Evolutionary conservation across 2,888 invertebrate species (phyloP).

Genomic region (Nezara viridula): DNA sequence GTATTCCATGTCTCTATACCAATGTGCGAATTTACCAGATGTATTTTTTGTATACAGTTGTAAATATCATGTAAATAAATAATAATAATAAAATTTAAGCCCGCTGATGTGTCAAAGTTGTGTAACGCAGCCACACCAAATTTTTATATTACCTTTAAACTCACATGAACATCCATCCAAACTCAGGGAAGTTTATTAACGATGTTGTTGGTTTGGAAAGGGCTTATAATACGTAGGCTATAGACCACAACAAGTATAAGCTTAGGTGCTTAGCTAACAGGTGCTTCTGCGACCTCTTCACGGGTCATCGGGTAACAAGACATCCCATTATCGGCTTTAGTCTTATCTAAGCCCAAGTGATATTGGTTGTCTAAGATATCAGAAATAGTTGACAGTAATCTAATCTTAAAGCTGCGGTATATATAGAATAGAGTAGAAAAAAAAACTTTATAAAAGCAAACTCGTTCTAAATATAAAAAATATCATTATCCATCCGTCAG

Average conservation of each 20-base stretch:
- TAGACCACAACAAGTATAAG: background rate
- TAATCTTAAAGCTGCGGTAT: background rate
- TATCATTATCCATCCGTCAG: too few species aligned
- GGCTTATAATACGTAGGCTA: background rate
- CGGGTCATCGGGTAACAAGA: constrained; percentile 7
- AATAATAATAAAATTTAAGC: too few species aligned
- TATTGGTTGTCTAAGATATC: background rate
- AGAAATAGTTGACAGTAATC: background rate
- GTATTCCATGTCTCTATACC: too few species aligned
- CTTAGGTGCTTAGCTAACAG: background rate
- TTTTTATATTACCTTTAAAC: background rate
- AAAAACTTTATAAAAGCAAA: too few species aligned
- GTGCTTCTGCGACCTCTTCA: background rate
- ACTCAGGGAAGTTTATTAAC: background rate
- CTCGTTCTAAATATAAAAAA: too few species aligned
- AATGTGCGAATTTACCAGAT: too few species aligned
- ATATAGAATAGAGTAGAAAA: too few species aligned
- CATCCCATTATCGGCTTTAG: background rate
- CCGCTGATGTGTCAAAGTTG: too few species aligned
- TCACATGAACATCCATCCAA: background rate
- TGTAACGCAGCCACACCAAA: background rate
- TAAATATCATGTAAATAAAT: too few species aligned
- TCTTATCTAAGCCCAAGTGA: background rate
- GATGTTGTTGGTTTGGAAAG: background rate
- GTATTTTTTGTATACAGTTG: too few species aligned